Evolutionary conservation across 2,113 vertebrate genomes (phyloP).

Genomic region (Origma solitaria): DNA sequence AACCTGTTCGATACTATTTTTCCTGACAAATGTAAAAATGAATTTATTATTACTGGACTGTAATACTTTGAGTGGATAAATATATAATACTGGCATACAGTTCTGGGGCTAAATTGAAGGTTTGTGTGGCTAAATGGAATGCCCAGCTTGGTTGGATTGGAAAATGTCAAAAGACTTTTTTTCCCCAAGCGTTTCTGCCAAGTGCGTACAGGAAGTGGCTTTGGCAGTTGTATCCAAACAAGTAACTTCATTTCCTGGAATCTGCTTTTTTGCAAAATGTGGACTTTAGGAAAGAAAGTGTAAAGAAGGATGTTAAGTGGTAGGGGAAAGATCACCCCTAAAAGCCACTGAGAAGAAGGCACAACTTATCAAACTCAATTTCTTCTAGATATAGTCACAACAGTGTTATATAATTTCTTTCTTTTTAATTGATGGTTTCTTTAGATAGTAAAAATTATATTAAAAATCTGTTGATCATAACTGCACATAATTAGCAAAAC

Average conservation of each 20-base stretch:
- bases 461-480: neutral
- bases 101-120: neutral
- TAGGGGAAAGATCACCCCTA: neutral
- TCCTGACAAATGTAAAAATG: neutral
- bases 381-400: neutral
- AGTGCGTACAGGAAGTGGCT: conserved; percentile 51
- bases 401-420: neutral
- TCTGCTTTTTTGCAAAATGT: conserved; percentile 9
- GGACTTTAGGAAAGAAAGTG: neutral
- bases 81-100: neutral
- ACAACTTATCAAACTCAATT: neutral
- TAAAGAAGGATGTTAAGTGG: neutral
- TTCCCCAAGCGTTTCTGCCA: conserved; percentile 23
- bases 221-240: conserved; percentile 44
- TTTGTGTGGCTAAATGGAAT: conserved; percentile 50
- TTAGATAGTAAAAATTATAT: neutral
- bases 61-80: neutral
- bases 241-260: conserved; percentile 62
- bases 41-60: neutral
- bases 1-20: neutral
- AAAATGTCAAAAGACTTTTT: conserved; percentile 51
- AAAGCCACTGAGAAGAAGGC: neutral
- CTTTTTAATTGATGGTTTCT: neutral
- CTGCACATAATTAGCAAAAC: neutral
- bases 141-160: conserved; percentile 28